Evolutionary conservation across 2,888 invertebrate genomes (phyloP).

Genomic region (Cantharis rustica): DNA sequence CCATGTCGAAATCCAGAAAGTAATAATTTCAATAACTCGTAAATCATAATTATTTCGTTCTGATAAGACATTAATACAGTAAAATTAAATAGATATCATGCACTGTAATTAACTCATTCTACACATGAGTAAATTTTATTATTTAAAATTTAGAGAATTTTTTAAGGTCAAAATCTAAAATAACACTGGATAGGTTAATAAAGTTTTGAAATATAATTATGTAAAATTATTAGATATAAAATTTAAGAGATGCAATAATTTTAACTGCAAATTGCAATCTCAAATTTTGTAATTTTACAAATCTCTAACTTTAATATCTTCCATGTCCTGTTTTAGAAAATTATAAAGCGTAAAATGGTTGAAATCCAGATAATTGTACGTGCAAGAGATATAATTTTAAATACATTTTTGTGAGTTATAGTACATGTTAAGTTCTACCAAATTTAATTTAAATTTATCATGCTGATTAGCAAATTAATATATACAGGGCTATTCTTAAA

Average conservation of each 20-base stretch:
- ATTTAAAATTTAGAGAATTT: background rate
- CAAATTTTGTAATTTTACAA: background rate
- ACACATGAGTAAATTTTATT: background rate
- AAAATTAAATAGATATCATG: no score
- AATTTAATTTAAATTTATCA: background rate
- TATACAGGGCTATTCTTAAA: background rate
- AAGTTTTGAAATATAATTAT: background rate
- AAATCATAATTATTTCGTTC: no score
- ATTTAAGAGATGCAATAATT: background rate
- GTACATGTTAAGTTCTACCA: background rate
- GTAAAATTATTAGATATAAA: background rate
- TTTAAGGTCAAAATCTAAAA: background rate
- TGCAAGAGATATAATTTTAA: background rate
- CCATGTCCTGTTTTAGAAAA: background rate
- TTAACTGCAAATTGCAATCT: background rate
- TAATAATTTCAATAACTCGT: no score
- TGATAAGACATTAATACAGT: no score
- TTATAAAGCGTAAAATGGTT: background rate
- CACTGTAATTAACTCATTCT: background rate
- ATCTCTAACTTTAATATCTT: background rate
- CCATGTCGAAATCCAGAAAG: no score
- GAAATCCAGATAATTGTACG: background rate
- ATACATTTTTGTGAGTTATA: background rate
- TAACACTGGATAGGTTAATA: background rate
- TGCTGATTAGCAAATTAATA: background rate